Evolutionary conservation across 2,888 invertebrate genomes (phyloP).

Genomic region (Limnephilus marmoratus): DNA sequence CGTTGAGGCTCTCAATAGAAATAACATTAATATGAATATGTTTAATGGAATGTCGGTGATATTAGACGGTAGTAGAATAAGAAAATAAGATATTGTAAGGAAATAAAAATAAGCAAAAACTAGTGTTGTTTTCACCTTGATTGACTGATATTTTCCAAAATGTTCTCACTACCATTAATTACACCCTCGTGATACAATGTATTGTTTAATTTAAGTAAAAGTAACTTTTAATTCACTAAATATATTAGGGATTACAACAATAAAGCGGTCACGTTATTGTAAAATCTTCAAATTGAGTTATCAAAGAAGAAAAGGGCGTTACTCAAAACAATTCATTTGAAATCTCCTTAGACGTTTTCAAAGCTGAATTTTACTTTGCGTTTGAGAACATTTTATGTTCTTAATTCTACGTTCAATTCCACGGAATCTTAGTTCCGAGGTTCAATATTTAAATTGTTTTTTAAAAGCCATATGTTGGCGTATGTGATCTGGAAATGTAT

Average conservation of each 20-base stretch:
- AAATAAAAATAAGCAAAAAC: constrained; percentile 8
- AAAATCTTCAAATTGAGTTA: constrained; percentile 6
- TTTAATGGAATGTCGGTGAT: constrained; percentile 34
- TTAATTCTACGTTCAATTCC: background rate
- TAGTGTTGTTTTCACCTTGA: constrained; percentile 38
- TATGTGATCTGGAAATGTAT: background rate
- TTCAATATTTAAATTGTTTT: background rate
- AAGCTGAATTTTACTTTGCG: background rate
- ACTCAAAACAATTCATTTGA: background rate
- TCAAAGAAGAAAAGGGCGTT: background rate
- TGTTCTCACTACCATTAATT: constrained; percentile 59
- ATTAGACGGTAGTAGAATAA: background rate
- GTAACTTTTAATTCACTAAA: constrained; percentile 5
- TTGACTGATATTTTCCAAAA: constrained; percentile 58
- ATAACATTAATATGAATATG: constrained; percentile 8
- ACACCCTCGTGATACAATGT: constrained; percentile 53
- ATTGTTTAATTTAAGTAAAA: constrained; percentile 40
- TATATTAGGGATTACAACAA: background rate
- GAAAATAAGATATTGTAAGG: constrained; percentile 14
- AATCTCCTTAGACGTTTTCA: background rate
- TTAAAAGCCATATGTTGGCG: background rate
- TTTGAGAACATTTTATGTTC: background rate
- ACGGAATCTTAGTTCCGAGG: background rate
- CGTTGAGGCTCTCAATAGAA: background rate
- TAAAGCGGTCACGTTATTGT: constrained; percentile 11